Conservation (phyloP, 2,113 vertebrate species). For the Ornithorhynchus anatinus region DNA sequence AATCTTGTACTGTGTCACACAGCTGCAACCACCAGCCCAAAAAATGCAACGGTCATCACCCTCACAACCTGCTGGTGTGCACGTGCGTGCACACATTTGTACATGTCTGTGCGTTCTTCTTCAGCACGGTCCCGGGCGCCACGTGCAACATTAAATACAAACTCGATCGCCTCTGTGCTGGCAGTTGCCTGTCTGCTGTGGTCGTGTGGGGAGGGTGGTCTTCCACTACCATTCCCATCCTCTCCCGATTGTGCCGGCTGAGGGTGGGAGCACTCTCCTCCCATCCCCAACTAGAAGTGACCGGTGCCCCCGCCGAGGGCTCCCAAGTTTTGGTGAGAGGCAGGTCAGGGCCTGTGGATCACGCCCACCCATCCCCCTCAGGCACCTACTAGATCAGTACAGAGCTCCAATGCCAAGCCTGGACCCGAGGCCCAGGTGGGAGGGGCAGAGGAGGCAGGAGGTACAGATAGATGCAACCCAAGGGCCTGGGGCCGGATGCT, state of each 20-base stretch:
- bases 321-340: neutral
- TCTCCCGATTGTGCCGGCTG: neutral
- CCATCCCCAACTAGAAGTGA: neutral
- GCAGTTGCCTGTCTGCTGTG: neutral
- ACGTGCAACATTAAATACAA: neutral
- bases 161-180: neutral
- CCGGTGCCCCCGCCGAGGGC: neutral
- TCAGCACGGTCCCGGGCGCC: neutral
- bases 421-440: no score
- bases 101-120: neutral
- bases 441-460: no score
- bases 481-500: no score
- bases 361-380: neutral
- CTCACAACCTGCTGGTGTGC: neutral
- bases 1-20: neutral
- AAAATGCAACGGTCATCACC: neutral
- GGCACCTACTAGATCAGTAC: neutral
- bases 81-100: rapidly evolving
- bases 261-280: rapidly evolving
- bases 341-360: neutral
- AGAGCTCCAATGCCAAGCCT: no score
- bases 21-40: neutral
- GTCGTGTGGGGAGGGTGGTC: neutral
- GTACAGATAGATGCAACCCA: no score
- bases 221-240: rapidly evolving